Evolutionary conservation across 2,888 invertebrate genomes (phyloP), one percentile per base, ranked within the genome.

Genomic region (Monopis laevigella): DNA sequence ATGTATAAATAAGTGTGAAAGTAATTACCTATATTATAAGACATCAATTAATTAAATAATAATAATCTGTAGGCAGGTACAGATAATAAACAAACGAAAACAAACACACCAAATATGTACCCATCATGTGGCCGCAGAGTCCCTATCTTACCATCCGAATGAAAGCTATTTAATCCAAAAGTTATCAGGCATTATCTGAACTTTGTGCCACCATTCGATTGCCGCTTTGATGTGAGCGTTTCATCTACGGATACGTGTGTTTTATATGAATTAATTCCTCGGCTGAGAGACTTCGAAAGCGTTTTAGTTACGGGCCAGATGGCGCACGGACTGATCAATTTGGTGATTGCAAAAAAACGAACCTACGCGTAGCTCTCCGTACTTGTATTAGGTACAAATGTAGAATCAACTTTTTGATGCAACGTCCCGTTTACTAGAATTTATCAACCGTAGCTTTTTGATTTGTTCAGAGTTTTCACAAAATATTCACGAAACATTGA

Each of bases 211-310:
- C 11, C 21, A 36, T 56, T 56, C 55, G 58, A 60, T 58, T 52
- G 49, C 47, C 55, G 56, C 63, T 65, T 65, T 66, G 62, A 65
- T 61, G 56, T 55, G 49, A 49, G 51, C 50, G 54, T 49, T 55
- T 53, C 53, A 53, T 54, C 52, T 51, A 40, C 27, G 27, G 12
- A 62, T 65, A 60, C 63, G 43, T 50, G 64, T 70, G 69, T 78
- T 74, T 75, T 78, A 73, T 74, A 73, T 74, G 72, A 78, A 80
- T 78, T 78, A 77, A 78, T 78, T 78, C 78, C 54, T 66, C 75
- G 74, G 71, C 62, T 72, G 69, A 69, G 61, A 56, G 72, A 55
- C 41, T 55, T 55, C 66, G 54, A 78, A 78, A 78, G 74, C 77
- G 67, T 58, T 74, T 75, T 70, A 68, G 71, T 77, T 62, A 72